Evolutionary conservation across 2,797 vertebrate species (phyloP).

Genomic region (Manis pentadactyla): DNA sequence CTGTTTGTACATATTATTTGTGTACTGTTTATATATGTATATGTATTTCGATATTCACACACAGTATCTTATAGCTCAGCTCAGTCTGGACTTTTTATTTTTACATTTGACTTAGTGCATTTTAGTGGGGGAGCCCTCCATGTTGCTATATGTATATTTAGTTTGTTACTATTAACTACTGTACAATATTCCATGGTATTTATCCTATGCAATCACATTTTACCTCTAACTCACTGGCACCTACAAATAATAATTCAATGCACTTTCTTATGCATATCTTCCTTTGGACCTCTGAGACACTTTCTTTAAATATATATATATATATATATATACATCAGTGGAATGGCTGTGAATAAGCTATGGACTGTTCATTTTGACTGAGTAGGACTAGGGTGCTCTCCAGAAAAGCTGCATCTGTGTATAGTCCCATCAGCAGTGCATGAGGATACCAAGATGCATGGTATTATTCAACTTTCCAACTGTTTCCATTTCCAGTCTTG

Average conservation of each 20-base stretch:
- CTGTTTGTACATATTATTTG: neutral
- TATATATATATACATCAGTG: neutral
- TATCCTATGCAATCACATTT: neutral
- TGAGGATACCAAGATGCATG: neutral
- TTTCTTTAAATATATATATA: neutral
- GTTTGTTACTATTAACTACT: neutral
- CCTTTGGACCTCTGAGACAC: neutral
- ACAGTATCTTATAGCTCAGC: neutral
- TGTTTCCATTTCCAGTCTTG: neutral
- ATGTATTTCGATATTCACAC: neutral
- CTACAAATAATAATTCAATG: neutral
- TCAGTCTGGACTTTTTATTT: neutral
- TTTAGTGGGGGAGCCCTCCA: neutral
- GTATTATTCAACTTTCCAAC: neutral
- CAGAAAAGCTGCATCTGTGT: neutral
- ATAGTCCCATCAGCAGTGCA: neutral
- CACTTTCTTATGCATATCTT: neutral
- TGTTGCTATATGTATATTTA: neutral
- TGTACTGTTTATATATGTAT: neutral
- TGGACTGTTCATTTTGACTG: neutral
- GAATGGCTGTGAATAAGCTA: neutral
- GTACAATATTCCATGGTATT: neutral
- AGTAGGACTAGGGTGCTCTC: neutral
- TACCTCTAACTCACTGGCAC: neutral
- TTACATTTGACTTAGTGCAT: neutral